Evolutionary conservation across 1,140 invertebrate species (phyloP).

Genomic region (Listronotus bonariensis): DNA sequence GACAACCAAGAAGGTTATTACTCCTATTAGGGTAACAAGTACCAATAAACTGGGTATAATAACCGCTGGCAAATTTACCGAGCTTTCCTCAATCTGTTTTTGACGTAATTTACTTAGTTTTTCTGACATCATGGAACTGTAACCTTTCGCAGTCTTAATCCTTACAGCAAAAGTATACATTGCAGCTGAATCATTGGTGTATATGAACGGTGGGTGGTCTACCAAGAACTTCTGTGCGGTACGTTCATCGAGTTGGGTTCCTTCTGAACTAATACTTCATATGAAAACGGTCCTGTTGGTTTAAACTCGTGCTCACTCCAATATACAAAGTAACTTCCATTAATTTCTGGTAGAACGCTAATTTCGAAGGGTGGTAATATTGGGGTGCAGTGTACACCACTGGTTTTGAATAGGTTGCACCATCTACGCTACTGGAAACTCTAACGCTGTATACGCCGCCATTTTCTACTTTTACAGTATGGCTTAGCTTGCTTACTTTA

Average conservation of each 20-base stretch:
- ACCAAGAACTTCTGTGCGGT: slow-evolving; percentile 58
- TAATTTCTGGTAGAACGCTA: slow-evolving; percentile 59
- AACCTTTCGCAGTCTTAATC: slow-evolving; percentile 66
- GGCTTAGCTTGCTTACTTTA: slow-evolving; percentile 57
- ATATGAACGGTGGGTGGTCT: slow-evolving; percentile 63
- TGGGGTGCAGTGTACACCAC: slow-evolving; percentile 61
- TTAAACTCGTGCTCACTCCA: slow-evolving; percentile 61
- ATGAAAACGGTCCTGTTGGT: slow-evolving; percentile 51
- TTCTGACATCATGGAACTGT: slow-evolving; percentile 68
- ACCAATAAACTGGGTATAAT: slow-evolving; percentile 51
- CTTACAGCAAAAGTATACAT: slow-evolving; percentile 70
- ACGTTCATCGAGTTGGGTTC: slow-evolving; percentile 59
- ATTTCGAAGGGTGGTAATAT: slow-evolving; percentile 70
- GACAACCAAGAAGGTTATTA: slow-evolving; percentile 67
- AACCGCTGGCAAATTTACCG: slow-evolving; percentile 31
- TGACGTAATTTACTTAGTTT: slow-evolving; percentile 26
- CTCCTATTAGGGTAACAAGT: slow-evolving; percentile 59
- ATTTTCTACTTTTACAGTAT: slow-evolving; percentile 63
- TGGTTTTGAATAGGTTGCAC: slow-evolving; percentile 56
- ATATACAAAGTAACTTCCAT: slow-evolving; percentile 65
- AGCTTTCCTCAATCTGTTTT: slow-evolving; percentile 28
- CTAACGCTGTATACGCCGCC: slow-evolving; percentile 69
- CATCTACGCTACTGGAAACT: slow-evolving; percentile 60
- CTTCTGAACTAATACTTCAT: slow-evolving; percentile 68
- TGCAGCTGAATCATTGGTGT: slow-evolving; percentile 58